A percentile compares a stretch with the other conserved stretches of the same genome.
Conservation (phyloP, 1,140 invertebrate genomes). For the Platorchestia sp. region DNA sequence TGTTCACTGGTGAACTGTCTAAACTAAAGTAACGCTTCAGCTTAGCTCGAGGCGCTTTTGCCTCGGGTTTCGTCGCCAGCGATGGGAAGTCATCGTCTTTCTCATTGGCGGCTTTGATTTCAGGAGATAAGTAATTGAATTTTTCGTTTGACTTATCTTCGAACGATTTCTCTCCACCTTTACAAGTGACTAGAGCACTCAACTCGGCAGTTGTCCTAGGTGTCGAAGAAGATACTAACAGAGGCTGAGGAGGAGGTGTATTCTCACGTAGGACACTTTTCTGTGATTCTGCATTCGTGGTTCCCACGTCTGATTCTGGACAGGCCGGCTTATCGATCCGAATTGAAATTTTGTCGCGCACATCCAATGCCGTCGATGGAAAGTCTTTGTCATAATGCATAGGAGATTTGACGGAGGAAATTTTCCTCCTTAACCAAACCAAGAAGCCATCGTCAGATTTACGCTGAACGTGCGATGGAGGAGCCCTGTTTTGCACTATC, state of each 20-base stretch:
- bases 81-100: conserved; percentile 26
- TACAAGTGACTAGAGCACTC: neutral
- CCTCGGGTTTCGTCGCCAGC: neutral
- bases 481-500: neutral
- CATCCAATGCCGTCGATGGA: neutral
- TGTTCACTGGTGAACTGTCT: conserved; percentile 10
- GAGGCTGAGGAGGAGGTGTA: neutral
- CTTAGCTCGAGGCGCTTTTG: neutral
- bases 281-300: neutral
- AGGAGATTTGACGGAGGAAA: conserved; percentile 14
- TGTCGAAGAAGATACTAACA: neutral
- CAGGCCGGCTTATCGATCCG: neutral
- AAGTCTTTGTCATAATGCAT: conserved; percentile 35
- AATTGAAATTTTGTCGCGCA: conserved; percentile 34
- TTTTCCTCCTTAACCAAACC: neutral
- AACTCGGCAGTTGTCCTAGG: neutral
- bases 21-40: conserved; percentile 34
- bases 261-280: neutral
- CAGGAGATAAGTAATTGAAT: neutral
- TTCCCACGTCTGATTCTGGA: neutral
- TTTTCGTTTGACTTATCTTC: neutral
- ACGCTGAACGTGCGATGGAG: conserved; percentile 52
- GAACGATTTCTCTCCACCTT: neutral
- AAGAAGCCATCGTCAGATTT: conserved; percentile 9
- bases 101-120: neutral